Base-by-base conservation (phyloP, 2,888 invertebrate species). In the Thymelicus sylvestris region DNA sequence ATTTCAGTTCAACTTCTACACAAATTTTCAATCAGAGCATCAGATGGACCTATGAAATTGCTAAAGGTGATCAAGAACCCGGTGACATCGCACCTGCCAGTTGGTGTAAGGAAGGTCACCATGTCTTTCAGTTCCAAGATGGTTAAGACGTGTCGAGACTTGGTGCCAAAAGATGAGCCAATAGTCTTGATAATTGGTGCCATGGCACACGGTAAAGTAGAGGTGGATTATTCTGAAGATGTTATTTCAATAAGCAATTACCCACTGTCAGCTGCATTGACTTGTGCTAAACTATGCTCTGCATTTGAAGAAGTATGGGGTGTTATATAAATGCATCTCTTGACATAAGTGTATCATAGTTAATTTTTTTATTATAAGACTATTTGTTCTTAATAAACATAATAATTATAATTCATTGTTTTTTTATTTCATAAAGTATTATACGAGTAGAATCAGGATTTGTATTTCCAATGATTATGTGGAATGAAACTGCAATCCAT, bases 51-150 rank as follows among this genome's bases (percentile, higher is more conserved):
- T 0, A 96, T 97, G 90, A 98, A 98, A 85, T 88, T 99, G 61
- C 92, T 99, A 77, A 98, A 98, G 95, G 98, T 98, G 5, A 98
- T 99, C 64, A 99, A 98, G 87, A 99, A 99, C 91, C 99, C 99
- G 0, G 95, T 99, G 0, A 97, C 97, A 7, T 96, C 98, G 84
- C 99, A 99, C 92, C 94, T 99, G 65, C 99, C 99, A 0, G 97
- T 98, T 19, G 99, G 99, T 38, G 98, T 98, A 74, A 96, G 94
- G 76, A 99, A 99, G 90, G 94, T 98, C 67, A 96, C 96, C 0
- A 98, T 98, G 95, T 98, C 99, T 8, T 99, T 97, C 88, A 96
- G 97, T 76, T 96, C 98, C 0, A 96, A 96, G 77, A 95, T 96
- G 76, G 90, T 95, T 0, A 81, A 90, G 63, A 95, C 96, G 78